Percentiles rank a stretch among this genome's conserved stretches.
Evolutionary conservation across 1,140 invertebrate genomes (phyloP).

Genomic region (Meloidogyne chitwoodi): DNA sequence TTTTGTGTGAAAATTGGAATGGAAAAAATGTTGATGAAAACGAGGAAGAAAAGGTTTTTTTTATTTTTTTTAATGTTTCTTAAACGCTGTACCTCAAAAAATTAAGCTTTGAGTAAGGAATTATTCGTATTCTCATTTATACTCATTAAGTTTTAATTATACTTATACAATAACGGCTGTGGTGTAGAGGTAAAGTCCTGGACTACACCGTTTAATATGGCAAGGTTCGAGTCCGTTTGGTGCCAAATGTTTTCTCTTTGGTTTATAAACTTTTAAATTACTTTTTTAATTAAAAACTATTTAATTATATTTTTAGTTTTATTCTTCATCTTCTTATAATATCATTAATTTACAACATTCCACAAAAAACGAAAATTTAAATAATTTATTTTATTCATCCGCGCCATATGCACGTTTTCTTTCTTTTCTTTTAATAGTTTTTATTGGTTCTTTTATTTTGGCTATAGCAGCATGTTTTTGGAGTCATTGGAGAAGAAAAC

Average conservation of each 20-base stretch:
- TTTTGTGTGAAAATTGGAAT: neutral
- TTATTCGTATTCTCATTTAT: too few species aligned
- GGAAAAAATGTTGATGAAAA: neutral
- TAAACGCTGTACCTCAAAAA: too few species aligned
- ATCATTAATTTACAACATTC: neutral
- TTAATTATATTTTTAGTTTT: neutral
- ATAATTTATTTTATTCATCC: constrained; percentile 3
- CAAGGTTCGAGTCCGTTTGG: neutral
- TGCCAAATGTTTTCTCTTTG: neutral
- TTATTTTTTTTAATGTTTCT: neutral
- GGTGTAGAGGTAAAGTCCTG: too few species aligned
- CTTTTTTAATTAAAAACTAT: neutral
- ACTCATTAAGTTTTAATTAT: too few species aligned
- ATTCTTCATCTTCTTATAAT: neutral
- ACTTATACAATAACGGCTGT: too few species aligned
- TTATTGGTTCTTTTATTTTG: neutral
- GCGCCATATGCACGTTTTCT: neutral
- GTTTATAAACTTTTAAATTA: neutral
- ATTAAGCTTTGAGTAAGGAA: too few species aligned
- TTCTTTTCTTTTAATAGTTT: constrained; percentile 1
- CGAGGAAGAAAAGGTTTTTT: neutral
- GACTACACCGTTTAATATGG: neutral
- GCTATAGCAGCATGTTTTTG: neutral
- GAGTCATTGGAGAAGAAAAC: neutral
- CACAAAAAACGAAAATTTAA: neutral